These are phyloP conservation scores for Coecobrya sp. DNA, from an alignment of 2,888 invertebrate genomes.

Conservation along the genomic window DNA sequence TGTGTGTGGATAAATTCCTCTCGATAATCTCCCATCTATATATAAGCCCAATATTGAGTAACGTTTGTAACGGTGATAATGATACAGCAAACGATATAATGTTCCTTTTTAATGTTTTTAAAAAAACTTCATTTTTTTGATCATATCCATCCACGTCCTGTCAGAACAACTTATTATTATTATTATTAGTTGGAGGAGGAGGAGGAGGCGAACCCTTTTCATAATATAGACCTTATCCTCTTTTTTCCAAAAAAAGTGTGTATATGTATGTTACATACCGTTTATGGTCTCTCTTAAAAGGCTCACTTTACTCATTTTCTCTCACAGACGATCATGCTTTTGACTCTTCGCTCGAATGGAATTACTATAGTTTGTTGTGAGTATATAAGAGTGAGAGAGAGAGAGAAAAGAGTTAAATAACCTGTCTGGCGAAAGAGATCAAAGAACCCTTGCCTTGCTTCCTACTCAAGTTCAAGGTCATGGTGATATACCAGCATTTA, in stretches of 20 bases:
- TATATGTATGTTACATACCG: not conserved
- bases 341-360: conserved; percentile 11
- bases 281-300: conserved; percentile 1
- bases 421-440: conserved; percentile 78
- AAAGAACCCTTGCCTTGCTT: conserved; percentile 78
- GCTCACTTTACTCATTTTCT: conserved; percentile 26
- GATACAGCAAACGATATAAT: not conserved
- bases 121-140: not conserved
- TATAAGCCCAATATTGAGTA: too few species aligned
- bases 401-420: conserved; percentile 80
- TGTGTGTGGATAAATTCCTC: too few species aligned
- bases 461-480: conserved; percentile 78
- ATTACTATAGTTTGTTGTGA: conserved; percentile 1
- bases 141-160: not conserved
- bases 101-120: not conserved
- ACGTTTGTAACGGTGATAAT: too few species aligned
- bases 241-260: conserved; percentile 19
- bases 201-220: conserved; percentile 37
- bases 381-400: conserved; percentile 54
- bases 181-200: not conserved
- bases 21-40: too few species aligned
- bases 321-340: not conserved
- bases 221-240: not conserved
- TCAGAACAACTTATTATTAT: conserved; percentile 22
- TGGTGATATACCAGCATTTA: conserved; percentile 41